Evolutionary conservation across 2,797 vertebrate genomes (phyloP), one percentile per base, ranked within the genome.

Genomic region (Coluber constrictor): DNA sequence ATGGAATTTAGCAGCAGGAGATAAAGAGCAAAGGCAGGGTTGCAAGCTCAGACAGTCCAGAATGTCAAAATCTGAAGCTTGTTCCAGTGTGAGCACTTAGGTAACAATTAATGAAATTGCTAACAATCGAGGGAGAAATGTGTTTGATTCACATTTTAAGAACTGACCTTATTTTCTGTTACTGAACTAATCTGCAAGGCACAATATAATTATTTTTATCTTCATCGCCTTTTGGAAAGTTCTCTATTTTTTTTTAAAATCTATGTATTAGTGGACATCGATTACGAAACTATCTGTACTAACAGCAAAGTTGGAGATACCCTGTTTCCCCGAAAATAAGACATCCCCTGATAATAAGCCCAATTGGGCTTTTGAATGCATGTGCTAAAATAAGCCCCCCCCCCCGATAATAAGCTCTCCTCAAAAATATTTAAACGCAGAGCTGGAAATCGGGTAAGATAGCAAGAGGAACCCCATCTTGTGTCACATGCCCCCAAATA

Each of bases 1-100:
- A 74, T 92, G 86, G 55, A 94, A 95, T 94, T 94, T 92, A 94
- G 47, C 92, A 87, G 83, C 91, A 95, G 13, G 88, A 94, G 94
- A 90, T 90, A 90, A 91, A 79, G 32, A 94, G 43, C 94, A 93
- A 91, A 92, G 5, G 29, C 79, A 92, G 94, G 93, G 1, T 8
- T 16, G 15, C 3, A 74, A 89, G 79, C 15, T 0, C 0, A 94
- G 15, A 3, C 91, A 88, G 27, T 29, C 27, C 16, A 88, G 43
- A 55, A 59, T 79, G 93, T 88, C 3, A 93, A 93, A 93, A 95
- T 86, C 7, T 11, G 18, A 1, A 2, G 59, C 0, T 0, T 60
- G 32, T 92, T 93, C 32, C 47, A 6, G 91, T 95, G 89, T 93
- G 94, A 54, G 51, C 93, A 66, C 8, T 93, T 88, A 91, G 86